phyloP scores from a whole-genome alignment of 2,888 invertebrate genomes.

The Pollenia angustigena region DNA sequence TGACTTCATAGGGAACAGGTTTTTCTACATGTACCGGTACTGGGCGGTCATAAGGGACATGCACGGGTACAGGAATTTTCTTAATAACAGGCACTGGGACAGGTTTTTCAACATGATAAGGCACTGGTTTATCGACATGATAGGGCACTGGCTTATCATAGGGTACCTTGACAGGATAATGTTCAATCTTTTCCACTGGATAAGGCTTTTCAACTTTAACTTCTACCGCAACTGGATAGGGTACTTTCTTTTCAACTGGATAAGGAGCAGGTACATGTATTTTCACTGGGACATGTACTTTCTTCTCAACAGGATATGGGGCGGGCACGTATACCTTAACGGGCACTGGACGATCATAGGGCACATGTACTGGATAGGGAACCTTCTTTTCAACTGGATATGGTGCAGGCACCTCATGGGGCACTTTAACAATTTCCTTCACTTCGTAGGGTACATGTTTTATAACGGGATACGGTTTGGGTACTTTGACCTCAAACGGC shows the following conservation, averaged over 20 bases:
- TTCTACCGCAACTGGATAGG: constrained; percentile 88
- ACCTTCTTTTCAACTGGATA: constrained; percentile 92
- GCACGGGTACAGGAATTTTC: constrained; percentile 88
- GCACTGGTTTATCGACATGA: constrained; percentile 87
- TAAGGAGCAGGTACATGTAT: constrained; percentile 91
- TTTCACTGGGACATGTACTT: constrained; percentile 89
- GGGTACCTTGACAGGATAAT: constrained; percentile 89
- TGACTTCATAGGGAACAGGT: constrained; percentile 90
- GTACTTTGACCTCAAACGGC: constrained; percentile 88
- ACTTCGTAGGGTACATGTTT: constrained; percentile 89
- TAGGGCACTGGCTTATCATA: constrained; percentile 89
- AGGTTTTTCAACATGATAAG: constrained; percentile 87
- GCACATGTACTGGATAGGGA: constrained; percentile 90
- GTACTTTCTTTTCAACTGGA: constrained; percentile 88
- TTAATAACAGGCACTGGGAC: constrained; percentile 87
- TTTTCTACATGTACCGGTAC: constrained; percentile 90
- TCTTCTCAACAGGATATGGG: constrained; percentile 89
- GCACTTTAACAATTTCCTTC: constrained; percentile 91
- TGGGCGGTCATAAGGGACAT: constrained; percentile 87
- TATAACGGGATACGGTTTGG: constrained; percentile 89
- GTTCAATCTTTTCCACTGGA: constrained; percentile 89
- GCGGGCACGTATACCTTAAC: constrained; percentile 87
- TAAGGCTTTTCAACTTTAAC: constrained; percentile 90
- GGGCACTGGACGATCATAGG: constrained; percentile 91
- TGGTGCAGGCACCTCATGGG: constrained; percentile 90